These are phyloP conservation scores for Zaprionus lineosus DNA, from an alignment of 2,888 invertebrate genomes.

Conservation along the genomic window DNA sequence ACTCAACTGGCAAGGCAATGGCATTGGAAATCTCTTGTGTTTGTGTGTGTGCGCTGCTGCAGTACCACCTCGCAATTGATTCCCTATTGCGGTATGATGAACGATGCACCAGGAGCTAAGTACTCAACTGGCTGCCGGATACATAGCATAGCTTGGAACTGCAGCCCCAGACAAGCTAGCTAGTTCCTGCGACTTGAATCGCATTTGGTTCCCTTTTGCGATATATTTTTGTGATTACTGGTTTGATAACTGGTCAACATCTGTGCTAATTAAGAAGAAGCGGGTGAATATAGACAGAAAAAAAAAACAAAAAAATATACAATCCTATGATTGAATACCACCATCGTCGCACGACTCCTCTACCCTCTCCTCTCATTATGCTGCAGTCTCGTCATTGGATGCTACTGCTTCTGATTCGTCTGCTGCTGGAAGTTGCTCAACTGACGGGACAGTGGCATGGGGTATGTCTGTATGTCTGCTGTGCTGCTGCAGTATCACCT, in stretches of 20 bases:
- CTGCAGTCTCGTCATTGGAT: background rate
- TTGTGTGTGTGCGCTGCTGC: constrained; percentile 56
- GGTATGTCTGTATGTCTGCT: constrained; percentile 31
- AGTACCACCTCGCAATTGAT: constrained; percentile 75
- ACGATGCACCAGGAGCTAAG: constrained; percentile 69
- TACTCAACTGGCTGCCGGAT: constrained; percentile 64
- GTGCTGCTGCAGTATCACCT: constrained; percentile 73
- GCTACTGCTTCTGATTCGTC: background rate
- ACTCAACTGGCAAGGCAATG: constrained; percentile 30
- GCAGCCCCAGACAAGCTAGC: constrained; percentile 21
- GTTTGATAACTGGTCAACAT: constrained; percentile 3
- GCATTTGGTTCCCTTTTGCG: constrained; percentile 75
- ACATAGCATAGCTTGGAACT: constrained; percentile 48
- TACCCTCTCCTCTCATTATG: background rate
- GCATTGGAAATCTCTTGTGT: background rate
- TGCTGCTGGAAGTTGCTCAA: constrained; percentile 30
- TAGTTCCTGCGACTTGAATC: constrained; percentile 64
- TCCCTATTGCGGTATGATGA: constrained; percentile 73
- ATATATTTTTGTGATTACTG: constrained; percentile 41
- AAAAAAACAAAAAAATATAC: constrained; percentile 32
- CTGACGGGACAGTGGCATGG: constrained; percentile 9
- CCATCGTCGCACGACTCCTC: constrained; percentile 20
- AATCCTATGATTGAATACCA: constrained; percentile 37
- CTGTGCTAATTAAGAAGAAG: constrained; percentile 43
- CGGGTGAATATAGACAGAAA: constrained; percentile 30